phyloP scores from a whole-genome alignment of 2,888 invertebrate species.

The Psylliodes chrysocephalus region DNA sequence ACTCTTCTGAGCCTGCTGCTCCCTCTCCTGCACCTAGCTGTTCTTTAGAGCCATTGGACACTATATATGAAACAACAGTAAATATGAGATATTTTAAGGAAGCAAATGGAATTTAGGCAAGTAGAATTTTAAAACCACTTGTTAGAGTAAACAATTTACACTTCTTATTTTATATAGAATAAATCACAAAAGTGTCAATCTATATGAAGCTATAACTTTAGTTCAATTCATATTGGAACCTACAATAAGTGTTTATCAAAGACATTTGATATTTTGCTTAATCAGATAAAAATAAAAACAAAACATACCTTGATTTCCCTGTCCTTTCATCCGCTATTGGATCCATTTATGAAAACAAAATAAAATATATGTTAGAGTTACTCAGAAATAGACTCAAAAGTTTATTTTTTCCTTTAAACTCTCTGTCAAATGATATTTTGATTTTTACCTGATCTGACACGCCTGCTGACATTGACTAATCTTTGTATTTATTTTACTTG shows the following conservation, averaged over 20 bases:
- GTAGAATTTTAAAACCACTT: background rate
- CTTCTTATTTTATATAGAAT: too few species aligned
- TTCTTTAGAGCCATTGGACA: constrained; percentile 82
- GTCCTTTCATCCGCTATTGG: constrained; percentile 85
- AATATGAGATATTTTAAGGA: background rate
- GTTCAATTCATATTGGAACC: background rate
- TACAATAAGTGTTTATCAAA: background rate
- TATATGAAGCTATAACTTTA: background rate
- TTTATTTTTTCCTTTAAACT: constrained; percentile 50
- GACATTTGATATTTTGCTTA: constrained; percentile 20
- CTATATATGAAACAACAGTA: constrained; percentile 59
- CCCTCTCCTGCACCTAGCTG: constrained; percentile 78
- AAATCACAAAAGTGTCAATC: background rate
- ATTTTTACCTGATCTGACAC: constrained; percentile 86
- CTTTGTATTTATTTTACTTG: constrained; percentile 68
- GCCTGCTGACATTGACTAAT: constrained; percentile 90
- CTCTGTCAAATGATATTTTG: constrained; percentile 62
- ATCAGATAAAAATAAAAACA: constrained; percentile 18
- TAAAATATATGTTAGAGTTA: constrained; percentile 42
- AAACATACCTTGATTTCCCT: constrained; percentile 80
- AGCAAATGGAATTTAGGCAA: background rate
- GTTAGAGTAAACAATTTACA: background rate
- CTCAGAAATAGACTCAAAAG: constrained; percentile 13
- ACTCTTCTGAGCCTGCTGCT: constrained; percentile 68
- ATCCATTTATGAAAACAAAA: constrained; percentile 67